A percentile compares a stretch with the other conserved stretches of the same genome.
Evolutionary conservation across 2,888 invertebrate genomes (phyloP).

Genomic region (Heteropelma amictum): DNA sequence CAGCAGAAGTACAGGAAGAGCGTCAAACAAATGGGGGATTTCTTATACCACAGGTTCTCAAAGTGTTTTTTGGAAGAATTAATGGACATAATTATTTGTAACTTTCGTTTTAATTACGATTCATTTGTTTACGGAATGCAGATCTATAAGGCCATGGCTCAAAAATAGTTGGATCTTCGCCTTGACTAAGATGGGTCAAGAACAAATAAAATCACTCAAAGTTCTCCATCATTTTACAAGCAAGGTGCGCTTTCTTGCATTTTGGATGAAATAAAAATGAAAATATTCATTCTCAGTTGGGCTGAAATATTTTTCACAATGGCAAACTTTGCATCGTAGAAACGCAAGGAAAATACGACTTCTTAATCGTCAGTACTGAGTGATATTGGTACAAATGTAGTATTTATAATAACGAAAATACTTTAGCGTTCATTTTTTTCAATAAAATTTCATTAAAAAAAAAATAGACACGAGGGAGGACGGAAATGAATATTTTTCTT

Average conservation of each 20-base stretch:
- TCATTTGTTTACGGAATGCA: slow-evolving; percentile 7
- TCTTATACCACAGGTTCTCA: slow-evolving; percentile 40
- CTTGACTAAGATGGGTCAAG: slow-evolving; percentile 19
- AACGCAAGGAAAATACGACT: no score
- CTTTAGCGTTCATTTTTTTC: no score
- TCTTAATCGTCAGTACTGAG: no score
- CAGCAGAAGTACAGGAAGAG: slow-evolving; percentile 45
- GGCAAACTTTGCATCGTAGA: no score
- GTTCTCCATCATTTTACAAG: slow-evolving; percentile 50
- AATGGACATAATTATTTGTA: background rate
- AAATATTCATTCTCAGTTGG: background rate
- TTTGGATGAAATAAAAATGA: background rate
- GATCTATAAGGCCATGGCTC: slow-evolving; percentile 52
- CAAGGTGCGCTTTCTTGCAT: slow-evolving; percentile 35
- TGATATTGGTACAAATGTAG: no score
- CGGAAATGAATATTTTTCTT: no score
- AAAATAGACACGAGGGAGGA: no score
- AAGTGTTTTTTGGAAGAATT: background rate
- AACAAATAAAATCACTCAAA: slow-evolving; percentile 29
- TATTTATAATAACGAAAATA: no score
- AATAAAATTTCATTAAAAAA: no score
- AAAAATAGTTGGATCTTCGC: slow-evolving; percentile 45
- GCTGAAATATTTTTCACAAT: no score
- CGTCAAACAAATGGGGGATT: slow-evolving; percentile 46
- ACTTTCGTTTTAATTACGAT: background rate